Conservation (phyloP, 2,797 vertebrate genomes). For the Anabacerthia variegaticeps region DNA sequence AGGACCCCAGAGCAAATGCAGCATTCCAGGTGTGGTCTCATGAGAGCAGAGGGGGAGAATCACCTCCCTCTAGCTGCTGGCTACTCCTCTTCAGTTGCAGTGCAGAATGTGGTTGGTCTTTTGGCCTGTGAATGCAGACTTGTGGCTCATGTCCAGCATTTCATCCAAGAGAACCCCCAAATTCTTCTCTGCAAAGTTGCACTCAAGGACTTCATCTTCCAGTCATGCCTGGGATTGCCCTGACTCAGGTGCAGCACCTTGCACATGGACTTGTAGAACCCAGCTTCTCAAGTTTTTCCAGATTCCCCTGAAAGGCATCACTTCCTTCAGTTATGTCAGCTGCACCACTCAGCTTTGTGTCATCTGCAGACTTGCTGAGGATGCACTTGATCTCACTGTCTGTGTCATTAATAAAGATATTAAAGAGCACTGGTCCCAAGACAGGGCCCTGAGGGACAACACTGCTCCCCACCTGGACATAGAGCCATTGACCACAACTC, state of each 20-base stretch:
- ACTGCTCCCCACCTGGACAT: accelerated
- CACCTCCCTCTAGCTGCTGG: neutral
- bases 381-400: neutral
- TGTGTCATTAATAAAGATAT: neutral
- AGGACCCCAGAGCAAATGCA: neutral
- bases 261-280: neutral
- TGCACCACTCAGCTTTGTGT: neutral
- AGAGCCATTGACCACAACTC: neutral
- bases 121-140: accelerated
- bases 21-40: neutral
- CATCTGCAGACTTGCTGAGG: neutral
- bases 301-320: neutral
- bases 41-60: neutral
- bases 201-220: neutral
- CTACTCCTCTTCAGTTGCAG: neutral
- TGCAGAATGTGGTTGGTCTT: accelerated
- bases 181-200: neutral
- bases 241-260: neutral
- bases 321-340: neutral
- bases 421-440: neutral
- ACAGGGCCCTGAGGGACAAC: neutral
- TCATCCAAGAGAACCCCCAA: neutral
- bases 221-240: neutral
- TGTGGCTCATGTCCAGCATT: neutral
- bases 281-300: neutral